phyloP scores from a whole-genome alignment of 2,888 invertebrate species.

The Acanthoscelides obtectus region DNA sequence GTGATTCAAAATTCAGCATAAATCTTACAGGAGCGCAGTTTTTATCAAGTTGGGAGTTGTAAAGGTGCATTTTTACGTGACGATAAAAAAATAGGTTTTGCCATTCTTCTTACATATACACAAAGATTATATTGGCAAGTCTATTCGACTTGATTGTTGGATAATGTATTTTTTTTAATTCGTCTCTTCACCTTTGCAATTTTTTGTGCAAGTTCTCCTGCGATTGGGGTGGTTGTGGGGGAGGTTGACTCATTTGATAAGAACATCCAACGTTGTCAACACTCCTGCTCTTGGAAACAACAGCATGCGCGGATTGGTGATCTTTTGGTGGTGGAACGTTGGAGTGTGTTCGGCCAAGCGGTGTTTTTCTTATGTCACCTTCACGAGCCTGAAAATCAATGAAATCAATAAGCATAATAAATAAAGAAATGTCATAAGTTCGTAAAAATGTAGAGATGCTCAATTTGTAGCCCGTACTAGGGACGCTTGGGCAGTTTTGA shows the following conservation, averaged over 20 bases:
- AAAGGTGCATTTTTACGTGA: no score
- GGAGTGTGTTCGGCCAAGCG: constrained; percentile 65
- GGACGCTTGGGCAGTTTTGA: not conserved
- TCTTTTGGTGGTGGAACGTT: constrained; percentile 50
- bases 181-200: constrained; percentile 50
- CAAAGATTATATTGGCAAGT: no score
- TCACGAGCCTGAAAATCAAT: constrained; percentile 22
- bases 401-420: no score
- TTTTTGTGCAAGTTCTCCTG: constrained; percentile 68
- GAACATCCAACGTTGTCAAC: constrained; percentile 50
- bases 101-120: no score
- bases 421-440: not conserved
- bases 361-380: constrained; percentile 51
- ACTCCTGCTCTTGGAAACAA: constrained; percentile 53
- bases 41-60: no score
- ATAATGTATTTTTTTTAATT: no score
- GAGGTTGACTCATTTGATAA: constrained; percentile 20
- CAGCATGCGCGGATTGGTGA: constrained; percentile 44
- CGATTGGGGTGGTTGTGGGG: constrained; percentile 14
- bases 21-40: no score
- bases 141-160: no score
- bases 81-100: no score
- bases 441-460: not conserved
- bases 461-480: not conserved
- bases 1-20: no score